Evolutionary conservation across 2,797 vertebrate genomes (phyloP).

Genomic region (Acrocephalus scirpaceus): DNA sequence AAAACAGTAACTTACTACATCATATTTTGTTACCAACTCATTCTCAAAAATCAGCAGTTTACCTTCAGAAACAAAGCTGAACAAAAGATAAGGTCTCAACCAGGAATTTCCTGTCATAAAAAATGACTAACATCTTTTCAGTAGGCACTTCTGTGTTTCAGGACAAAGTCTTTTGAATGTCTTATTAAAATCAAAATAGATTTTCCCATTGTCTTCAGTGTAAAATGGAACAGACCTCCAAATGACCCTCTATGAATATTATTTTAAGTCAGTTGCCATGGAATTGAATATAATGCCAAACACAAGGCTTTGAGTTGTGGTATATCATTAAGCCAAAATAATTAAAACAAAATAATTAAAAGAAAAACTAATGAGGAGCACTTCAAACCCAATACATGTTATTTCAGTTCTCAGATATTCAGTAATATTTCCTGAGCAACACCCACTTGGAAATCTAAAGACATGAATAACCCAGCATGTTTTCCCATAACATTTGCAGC

Average conservation of each 20-base stretch:
- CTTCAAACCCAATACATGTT: not conserved
- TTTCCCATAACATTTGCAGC: not conserved
- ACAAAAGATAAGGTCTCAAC: not conserved
- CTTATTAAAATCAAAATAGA: not conserved
- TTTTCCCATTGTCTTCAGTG: not conserved
- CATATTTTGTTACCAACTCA: not conserved
- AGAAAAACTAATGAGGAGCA: not conserved
- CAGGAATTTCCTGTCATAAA: not conserved
- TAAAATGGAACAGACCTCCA: not conserved
- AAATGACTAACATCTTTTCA: not conserved
- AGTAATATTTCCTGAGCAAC: not conserved
- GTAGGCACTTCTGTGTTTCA: not conserved
- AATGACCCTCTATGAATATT: not conserved
- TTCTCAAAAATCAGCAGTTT: not conserved
- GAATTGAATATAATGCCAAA: not conserved
- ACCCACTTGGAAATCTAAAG: not conserved
- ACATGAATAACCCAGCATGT: not conserved
- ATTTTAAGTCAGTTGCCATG: not conserved
- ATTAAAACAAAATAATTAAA: slow-evolving; percentile 3
- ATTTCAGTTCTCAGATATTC: not conserved
- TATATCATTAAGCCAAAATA: not conserved
- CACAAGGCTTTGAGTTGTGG: not conserved
- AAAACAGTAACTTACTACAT: not conserved
- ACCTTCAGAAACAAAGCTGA: not conserved
- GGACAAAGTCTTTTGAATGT: not conserved